A percentile compares a stretch with the other conserved stretches of the same genome.
Conservation (phyloP, 92 coral and sea anemone genomes). For the Plumapathes pennacea region DNA sequence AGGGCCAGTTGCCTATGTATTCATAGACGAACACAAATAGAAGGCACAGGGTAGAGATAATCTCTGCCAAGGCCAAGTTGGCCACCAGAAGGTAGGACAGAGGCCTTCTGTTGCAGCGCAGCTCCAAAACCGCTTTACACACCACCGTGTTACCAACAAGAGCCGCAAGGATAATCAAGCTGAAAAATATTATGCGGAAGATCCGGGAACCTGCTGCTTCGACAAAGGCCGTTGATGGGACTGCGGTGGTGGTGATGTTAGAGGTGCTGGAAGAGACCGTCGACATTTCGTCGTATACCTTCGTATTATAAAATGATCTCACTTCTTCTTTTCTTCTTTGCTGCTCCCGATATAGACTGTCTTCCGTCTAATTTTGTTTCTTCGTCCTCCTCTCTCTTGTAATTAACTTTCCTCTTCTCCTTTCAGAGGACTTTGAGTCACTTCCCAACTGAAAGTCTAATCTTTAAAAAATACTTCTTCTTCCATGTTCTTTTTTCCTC, state of each 20-base stretch:
- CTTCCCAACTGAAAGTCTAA: too few species aligned
- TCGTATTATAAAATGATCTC: too few species aligned
- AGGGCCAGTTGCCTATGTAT: constrained; percentile 54
- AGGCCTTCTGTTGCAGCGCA: constrained; percentile 32
- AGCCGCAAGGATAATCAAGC: constrained; percentile 35
- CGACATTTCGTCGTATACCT: too few species aligned
- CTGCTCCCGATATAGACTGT: too few species aligned
- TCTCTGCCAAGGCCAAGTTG: constrained; percentile 71
- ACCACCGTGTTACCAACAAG: constrained; percentile 52
- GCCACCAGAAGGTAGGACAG: constrained; percentile 63
- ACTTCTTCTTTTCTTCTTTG: too few species aligned
- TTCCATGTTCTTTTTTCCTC: too few species aligned
- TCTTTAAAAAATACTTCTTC: too few species aligned
- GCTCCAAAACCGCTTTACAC: constrained; percentile 38
- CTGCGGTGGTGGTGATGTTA: background rate
- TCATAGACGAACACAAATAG: constrained; percentile 51
- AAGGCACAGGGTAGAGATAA: constrained; percentile 50
- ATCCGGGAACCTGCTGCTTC: constrained; percentile 12
- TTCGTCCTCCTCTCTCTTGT: too few species aligned
- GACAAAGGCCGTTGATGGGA: background rate
- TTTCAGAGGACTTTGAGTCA: too few species aligned
- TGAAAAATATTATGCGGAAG: constrained; percentile 12
- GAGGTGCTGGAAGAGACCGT: too few species aligned
- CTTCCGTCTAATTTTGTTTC: too few species aligned
- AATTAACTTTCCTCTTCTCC: too few species aligned